Conservation (phyloP, 2,888 invertebrate genomes). For the Plagodis pulveraria region DNA sequence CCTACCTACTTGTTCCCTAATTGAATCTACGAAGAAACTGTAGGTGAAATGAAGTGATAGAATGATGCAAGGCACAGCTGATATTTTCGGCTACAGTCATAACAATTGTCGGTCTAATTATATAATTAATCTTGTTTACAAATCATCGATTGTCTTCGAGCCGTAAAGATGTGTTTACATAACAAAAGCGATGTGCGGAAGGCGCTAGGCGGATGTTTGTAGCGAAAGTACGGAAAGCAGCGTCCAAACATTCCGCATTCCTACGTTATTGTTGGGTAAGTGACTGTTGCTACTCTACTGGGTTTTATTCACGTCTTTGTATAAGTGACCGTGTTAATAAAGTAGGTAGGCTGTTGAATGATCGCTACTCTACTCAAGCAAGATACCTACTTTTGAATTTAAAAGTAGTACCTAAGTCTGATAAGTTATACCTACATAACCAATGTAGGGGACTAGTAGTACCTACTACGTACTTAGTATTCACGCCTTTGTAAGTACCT, state of each 20-base stretch:
- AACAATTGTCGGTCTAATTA: slow-evolving; percentile 45
- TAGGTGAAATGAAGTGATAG: slow-evolving; percentile 11
- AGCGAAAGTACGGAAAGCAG: slow-evolving; percentile 79
- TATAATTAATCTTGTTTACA: slow-evolving; percentile 49
- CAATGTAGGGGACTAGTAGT: too few species aligned
- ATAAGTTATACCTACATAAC: too few species aligned
- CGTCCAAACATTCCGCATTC: slow-evolving; percentile 78
- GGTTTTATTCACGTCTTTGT: slow-evolving; percentile 30
- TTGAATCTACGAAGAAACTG: too few species aligned
- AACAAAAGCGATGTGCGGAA: slow-evolving; percentile 60
- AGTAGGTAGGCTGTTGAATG: neutral
- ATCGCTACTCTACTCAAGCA: neutral
- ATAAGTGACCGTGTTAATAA: slow-evolving; percentile 8
- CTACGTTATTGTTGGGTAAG: slow-evolving; percentile 39
- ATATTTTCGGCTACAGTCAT: slow-evolving; percentile 37
- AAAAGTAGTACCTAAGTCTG: too few species aligned
- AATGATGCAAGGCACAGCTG: slow-evolving; percentile 8
- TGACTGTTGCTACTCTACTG: slow-evolving; percentile 27
- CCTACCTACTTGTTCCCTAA: too few species aligned
- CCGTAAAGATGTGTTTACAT: slow-evolving; percentile 62
- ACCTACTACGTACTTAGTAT: too few species aligned
- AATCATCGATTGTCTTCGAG: slow-evolving; percentile 48
- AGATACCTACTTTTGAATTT: too few species aligned
- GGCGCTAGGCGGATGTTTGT: slow-evolving; percentile 66
- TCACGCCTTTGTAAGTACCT: too few species aligned